phyloP scores from a whole-genome alignment of 2,888 invertebrate genomes.

The Noctua comes region DNA sequence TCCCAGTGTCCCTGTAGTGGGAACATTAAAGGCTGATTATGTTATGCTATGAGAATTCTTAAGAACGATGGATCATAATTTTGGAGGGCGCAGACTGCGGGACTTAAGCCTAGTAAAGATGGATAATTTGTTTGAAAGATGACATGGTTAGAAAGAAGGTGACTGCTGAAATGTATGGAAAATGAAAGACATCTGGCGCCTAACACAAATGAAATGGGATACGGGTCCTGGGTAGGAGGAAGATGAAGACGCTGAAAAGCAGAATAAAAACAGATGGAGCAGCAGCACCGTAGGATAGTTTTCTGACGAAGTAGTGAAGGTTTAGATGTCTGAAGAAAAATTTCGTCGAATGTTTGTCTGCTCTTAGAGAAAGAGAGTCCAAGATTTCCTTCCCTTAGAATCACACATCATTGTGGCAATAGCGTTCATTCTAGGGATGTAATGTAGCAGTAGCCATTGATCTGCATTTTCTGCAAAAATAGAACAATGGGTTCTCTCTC shows the following conservation, averaged over 20 bases:
- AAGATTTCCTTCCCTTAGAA: not conserved
- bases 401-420: not conserved
- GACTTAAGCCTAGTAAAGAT: not conserved
- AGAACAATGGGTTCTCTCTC: not conserved
- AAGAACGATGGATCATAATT: not conserved
- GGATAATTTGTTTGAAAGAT: not conserved
- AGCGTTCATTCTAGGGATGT: not conserved
- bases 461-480: not conserved
- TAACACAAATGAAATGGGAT: not conserved
- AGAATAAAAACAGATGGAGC: not conserved
- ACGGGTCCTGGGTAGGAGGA: not conserved
- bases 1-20: not conserved
- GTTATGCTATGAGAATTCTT: not conserved
- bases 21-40: not conserved
- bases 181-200: not conserved
- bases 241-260: not conserved
- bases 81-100: not conserved
- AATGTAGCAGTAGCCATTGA: not conserved
- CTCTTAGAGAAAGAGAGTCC: not conserved
- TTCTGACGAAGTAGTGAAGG: not conserved
- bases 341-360: not conserved
- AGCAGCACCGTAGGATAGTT: not conserved
- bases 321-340: not conserved
- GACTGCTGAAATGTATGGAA: not conserved
- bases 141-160: not conserved